Base-by-base conservation (phyloP, 2,888 invertebrate genomes). In the Bombylius discolor region DNA sequence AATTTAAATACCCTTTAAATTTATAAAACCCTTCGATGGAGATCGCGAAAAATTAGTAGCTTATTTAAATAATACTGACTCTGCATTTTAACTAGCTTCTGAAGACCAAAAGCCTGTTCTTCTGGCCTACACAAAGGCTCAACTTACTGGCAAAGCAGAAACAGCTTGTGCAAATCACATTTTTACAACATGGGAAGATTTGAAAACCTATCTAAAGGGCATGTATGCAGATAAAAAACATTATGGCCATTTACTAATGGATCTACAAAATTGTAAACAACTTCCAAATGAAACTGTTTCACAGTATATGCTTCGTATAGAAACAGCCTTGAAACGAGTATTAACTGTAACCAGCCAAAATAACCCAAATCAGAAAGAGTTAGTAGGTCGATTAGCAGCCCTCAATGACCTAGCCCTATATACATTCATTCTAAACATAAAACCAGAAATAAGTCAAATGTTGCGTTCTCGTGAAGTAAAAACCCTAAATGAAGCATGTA, bases 181-280 rank as follows among this genome's bases (percentile, higher is more conserved):
- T 23, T 23, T 23, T 23, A 23, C 23, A 23, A 23, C 23, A 23
- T 23, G 23, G 23, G 23, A 23, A 23, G 23, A 23, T 23, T 23
- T 23, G 6, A 23, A 44, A 32, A 32, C 45, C 23, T 23, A 23
- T 23, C 23, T 23, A 23, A 23, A 23, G 23, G 9, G 33, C 13
- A 47, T 56, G 45, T 56, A 56, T 45, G 14, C 51, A 9, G 52
- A 56, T 36, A 52, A 52, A 44, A 56, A 49, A 50, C 52, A 50
- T 13, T 36, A 56, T 39, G 49, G 45, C 5, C 56, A 56, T 47
- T 6, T 56, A 9, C 42, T 56, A 5, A 34, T 56, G 34, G 56
- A 53, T 46, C 31, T 56, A 23, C 51, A 47, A 12, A 48, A 39
- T 13, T 56, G 53, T 49, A 52, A 49, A 47, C 56, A 56, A 49